A percentile compares a stretch with the other conserved stretches of the same genome.
Conservation (phyloP, 1,140 invertebrate genomes). For the Drosophila elegans region DNA sequence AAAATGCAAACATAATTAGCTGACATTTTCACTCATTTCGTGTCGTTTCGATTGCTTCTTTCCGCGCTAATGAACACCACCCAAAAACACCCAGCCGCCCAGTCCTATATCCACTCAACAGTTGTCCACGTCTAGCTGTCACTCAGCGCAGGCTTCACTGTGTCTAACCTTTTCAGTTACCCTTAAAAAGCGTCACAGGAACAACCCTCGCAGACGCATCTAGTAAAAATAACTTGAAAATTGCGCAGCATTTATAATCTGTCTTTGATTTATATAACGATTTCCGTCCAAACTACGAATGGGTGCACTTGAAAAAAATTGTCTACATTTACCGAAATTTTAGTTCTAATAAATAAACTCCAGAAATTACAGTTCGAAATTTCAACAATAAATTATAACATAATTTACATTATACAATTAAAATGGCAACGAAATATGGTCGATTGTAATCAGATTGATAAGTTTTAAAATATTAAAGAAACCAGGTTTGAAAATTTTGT, state of each 20-base stretch:
- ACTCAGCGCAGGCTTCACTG: slow-evolving; percentile 40
- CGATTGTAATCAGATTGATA: too few species aligned
- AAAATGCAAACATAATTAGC: slow-evolving; percentile 63
- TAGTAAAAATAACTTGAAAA: slow-evolving; percentile 68
- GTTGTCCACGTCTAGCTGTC: slow-evolving; percentile 53
- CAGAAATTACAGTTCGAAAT: background rate
- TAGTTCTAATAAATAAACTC: background rate
- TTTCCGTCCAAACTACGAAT: slow-evolving; percentile 70
- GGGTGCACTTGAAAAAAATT: slow-evolving; percentile 14
- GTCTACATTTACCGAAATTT: background rate
- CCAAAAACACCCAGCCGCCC: background rate
- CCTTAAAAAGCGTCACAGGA: slow-evolving; percentile 19
- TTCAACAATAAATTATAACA: too few species aligned
- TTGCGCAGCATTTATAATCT: slow-evolving; percentile 82
- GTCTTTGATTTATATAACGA: slow-evolving; percentile 83
- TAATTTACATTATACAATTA: too few species aligned
- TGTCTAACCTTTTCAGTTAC: slow-evolving; percentile 55
- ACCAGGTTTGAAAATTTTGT: background rate
- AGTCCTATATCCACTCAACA: slow-evolving; percentile 38
- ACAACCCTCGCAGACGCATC: slow-evolving; percentile 40
- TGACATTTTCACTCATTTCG: slow-evolving; percentile 56
- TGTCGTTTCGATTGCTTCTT: slow-evolving; percentile 19
- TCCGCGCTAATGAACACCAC: slow-evolving; percentile 48
- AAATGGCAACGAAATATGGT: too few species aligned
- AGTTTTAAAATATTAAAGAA: background rate